Percentiles rank a stretch among this genome's conserved stretches.
phyloP scores from a whole-genome alignment of 2,797 vertebrate genomes.

The Platyrinchus mystaceus region DNA sequence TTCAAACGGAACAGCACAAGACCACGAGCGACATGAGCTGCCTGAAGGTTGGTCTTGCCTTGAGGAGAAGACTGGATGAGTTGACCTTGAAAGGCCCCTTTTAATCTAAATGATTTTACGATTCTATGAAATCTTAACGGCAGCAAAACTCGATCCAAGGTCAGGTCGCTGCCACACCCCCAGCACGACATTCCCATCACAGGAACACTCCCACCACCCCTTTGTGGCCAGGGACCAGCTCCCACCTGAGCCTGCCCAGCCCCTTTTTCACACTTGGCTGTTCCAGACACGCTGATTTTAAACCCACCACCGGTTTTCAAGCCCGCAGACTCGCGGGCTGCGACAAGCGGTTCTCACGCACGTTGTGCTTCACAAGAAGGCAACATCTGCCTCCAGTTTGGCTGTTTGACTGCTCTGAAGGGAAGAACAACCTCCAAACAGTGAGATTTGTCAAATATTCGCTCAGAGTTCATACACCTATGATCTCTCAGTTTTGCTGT shows the following conservation, averaged over 20 bases:
- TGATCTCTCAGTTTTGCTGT: neutral
- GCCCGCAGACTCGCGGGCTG: rapidly evolving
- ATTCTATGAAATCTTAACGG: neutral
- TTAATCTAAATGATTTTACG: conserved; percentile 54
- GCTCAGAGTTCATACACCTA: neutral
- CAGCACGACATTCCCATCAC: neutral
- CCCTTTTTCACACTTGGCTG: neutral
- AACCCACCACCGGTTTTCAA: neutral
- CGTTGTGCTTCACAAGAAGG: neutral
- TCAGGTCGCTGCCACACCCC: neutral
- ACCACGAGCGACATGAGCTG: rapidly evolving
- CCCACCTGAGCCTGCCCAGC: neutral
- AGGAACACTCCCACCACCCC: neutral
- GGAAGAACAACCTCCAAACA: neutral
- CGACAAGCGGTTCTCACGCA: neutral
- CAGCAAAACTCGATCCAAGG: neutral
- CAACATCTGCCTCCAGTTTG: neutral
- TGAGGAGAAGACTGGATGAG: neutral
- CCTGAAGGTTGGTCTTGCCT: neutral
- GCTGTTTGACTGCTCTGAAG: neutral
- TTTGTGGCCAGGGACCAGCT: neutral
- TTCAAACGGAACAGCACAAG: neutral
- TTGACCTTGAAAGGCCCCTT: neutral
- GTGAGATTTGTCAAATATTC: neutral
- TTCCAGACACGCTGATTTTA: neutral